Evolutionary conservation across 2,888 invertebrate species (phyloP).

Genomic region (Sinotaia quadrata): DNA sequence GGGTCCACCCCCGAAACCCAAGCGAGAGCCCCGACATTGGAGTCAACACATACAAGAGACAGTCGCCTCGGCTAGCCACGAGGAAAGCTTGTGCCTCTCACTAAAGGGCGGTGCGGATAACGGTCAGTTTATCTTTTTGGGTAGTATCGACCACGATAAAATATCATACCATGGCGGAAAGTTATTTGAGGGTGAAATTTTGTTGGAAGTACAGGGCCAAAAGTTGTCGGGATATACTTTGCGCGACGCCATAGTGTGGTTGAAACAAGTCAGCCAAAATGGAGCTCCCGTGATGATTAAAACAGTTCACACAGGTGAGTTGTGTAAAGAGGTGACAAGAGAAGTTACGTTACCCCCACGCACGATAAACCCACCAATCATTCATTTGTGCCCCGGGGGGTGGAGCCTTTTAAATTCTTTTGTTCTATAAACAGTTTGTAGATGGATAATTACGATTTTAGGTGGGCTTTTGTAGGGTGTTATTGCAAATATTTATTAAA

Average conservation of each 20-base stretch:
- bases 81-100: conserved; percentile 71
- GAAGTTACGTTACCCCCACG: no score
- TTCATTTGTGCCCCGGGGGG: no score
- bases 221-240: conserved; percentile 77
- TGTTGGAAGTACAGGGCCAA: conserved; percentile 76
- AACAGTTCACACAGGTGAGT: conserved; percentile 74
- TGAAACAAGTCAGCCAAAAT: conserved; percentile 75
- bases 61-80: conserved; percentile 71
- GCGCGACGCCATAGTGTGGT: conserved; percentile 75
- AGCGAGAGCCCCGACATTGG: conserved; percentile 70
- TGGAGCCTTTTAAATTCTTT: no score
- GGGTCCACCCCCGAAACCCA: conserved; percentile 40
- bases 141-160: conserved; percentile 62
- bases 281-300: conserved; percentile 75
- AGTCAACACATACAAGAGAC: conserved; percentile 72
- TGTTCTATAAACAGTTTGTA: no score
- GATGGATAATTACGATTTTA: no score
- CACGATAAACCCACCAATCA: no score
- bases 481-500: no score
- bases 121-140: conserved; percentile 69
- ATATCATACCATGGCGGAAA: conserved; percentile 68
- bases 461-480: no score
- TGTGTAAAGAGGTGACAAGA: no score
- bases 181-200: conserved; percentile 71
- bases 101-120: conserved; percentile 75